These are phyloP conservation scores for Brenthis ino DNA, from an alignment of 2,888 invertebrate genomes.

Conservation along the genomic window DNA sequence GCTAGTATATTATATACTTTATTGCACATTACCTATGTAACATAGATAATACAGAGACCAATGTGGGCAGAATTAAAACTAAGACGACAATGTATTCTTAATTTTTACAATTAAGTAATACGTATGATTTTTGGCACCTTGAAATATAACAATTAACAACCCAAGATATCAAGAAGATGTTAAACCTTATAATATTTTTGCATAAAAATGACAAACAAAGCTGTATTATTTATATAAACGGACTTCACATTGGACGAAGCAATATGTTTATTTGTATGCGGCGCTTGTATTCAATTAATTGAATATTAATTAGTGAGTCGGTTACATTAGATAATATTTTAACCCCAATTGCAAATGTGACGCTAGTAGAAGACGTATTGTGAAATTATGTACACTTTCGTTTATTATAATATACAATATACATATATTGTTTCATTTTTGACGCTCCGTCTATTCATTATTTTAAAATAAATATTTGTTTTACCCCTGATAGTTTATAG, in stretches of 20 bases:
- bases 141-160: too few species aligned
- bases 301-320: slow-evolving; percentile 35
- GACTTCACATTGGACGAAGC: neutral
- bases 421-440: neutral
- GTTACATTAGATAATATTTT: slow-evolving; percentile 37
- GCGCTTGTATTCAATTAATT: slow-evolving; percentile 33
- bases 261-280: slow-evolving; percentile 30
- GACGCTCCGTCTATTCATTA: too few species aligned
- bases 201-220: neutral
- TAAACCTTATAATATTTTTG: neutral
- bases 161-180: neutral
- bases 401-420: slow-evolving; percentile 8
- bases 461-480: too few species aligned
- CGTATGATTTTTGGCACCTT: too few species aligned
- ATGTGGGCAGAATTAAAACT: too few species aligned
- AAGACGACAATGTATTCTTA: too few species aligned
- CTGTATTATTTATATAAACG: neutral
- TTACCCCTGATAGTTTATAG: too few species aligned
- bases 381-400: slow-evolving; percentile 23
- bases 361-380: slow-evolving; percentile 24
- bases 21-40: too few species aligned
- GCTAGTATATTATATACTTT: too few species aligned
- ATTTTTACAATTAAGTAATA: too few species aligned
- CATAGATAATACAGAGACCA: too few species aligned
- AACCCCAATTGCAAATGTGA: slow-evolving; percentile 36